phyloP scores from a whole-genome alignment of 1,140 invertebrate genomes.

The Maconellicoccus hirsutus region DNA sequence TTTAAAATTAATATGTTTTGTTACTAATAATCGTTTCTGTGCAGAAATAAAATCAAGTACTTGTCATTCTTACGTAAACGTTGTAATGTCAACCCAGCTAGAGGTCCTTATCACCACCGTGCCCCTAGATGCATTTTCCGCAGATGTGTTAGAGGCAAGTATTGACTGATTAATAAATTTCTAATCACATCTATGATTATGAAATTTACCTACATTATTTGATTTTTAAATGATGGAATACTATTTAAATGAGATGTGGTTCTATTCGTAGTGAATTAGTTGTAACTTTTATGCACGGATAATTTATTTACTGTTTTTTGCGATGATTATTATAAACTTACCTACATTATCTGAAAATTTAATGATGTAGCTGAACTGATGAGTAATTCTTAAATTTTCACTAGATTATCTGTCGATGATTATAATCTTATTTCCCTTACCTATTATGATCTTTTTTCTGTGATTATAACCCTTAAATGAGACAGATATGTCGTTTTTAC shows the following conservation, averaged over 20 bases:
- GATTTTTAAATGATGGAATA: not conserved
- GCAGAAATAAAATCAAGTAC: constrained; percentile 89
- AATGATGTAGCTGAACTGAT: too few species aligned
- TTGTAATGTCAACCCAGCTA: constrained; percentile 95
- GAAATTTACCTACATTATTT: not conserved
- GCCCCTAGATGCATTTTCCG: constrained; percentile 94
- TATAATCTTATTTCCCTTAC: too few species aligned
- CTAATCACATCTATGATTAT: not conserved
- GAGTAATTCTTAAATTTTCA: too few species aligned
- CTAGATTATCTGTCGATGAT: too few species aligned
- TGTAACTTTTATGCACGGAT: too few species aligned
- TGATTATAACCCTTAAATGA: too few species aligned
- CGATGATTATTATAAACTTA: too few species aligned
- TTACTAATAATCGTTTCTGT: constrained; percentile 32
- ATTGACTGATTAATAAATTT: not conserved
- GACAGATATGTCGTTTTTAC: too few species aligned
- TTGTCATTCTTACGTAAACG: constrained; percentile 92
- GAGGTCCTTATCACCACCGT: constrained; percentile 96
- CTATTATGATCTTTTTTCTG: too few species aligned
- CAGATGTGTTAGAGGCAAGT: constrained; percentile 84
- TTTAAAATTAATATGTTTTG: too few species aligned
- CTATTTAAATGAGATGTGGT: not conserved
- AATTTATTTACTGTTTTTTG: too few species aligned
- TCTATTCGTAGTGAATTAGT: not conserved
- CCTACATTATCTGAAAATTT: too few species aligned